Evolutionary conservation across 2,113 vertebrate species (phyloP).

Genomic region (Hoplias malabaricus): DNA sequence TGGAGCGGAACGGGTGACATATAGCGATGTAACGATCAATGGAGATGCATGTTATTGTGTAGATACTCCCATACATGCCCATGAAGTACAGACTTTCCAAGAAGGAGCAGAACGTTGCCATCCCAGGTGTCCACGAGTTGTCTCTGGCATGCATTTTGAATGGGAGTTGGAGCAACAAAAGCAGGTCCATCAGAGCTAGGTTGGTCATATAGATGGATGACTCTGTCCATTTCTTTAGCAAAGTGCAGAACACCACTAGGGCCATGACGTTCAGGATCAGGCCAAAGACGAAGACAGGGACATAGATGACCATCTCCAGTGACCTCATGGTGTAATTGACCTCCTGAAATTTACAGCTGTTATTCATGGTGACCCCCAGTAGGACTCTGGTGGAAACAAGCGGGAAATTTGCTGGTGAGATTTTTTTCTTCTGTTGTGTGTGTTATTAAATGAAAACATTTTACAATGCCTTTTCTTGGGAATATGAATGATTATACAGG

Average conservation of each 20-base stretch:
- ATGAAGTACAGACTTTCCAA: constrained; percentile 82
- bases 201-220: constrained; percentile 88
- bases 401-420: background rate
- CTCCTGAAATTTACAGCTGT: constrained; percentile 51
- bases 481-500: no score
- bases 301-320: constrained; percentile 73
- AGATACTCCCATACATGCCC: constrained; percentile 86
- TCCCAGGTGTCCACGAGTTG: background rate
- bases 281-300: constrained; percentile 82
- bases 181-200: constrained; percentile 80
- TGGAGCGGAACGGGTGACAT: constrained; percentile 74
- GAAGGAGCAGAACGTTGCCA: constrained; percentile 69
- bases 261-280: constrained; percentile 76
- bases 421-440: background rate
- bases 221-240: constrained; percentile 76
- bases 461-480: no score
- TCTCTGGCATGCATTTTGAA: constrained; percentile 76
- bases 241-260: constrained; percentile 73
- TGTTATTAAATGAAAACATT: no score
- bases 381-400: background rate
- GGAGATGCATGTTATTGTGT: constrained; percentile 84
- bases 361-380: constrained; percentile 45
- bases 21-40: constrained; percentile 85
- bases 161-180: constrained; percentile 81
- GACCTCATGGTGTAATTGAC: constrained; percentile 64